phyloP scores from a whole-genome alignment of 2,113 vertebrate genomes.

The Trichomycterus rosablanca region DNA sequence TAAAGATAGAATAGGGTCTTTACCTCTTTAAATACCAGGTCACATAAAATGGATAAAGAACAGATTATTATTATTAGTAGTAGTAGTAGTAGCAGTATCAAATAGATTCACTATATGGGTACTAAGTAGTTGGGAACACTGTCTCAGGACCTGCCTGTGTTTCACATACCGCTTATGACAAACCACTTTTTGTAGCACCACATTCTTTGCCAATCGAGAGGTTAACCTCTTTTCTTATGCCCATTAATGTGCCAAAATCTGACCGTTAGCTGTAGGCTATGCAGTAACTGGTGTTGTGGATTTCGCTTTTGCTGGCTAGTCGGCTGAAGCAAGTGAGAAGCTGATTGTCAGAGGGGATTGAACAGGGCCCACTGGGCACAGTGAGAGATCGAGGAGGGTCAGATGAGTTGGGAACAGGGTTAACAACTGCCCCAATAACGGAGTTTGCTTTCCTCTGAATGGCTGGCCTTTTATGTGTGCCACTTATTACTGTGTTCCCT shows the following conservation, averaged over 20 bases:
- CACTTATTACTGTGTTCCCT: conserved; percentile 59
- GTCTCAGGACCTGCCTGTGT: neutral
- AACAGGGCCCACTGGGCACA: conserved; percentile 50
- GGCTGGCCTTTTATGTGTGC: conserved; percentile 58
- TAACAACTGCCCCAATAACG: conserved; percentile 55
- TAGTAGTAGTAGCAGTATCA: too few species aligned
- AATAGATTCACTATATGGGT: too few species aligned
- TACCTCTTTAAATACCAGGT: too few species aligned
- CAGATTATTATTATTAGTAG: too few species aligned
- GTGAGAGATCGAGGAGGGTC: conserved; percentile 56
- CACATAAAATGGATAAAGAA: too few species aligned
- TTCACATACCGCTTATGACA: neutral
- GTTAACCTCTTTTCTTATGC: conserved; percentile 2
- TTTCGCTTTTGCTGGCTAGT: conserved; percentile 23
- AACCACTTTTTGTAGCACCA: conserved; percentile 9
- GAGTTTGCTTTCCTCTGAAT: conserved; percentile 56
- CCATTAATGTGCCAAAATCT: conserved; percentile 5
- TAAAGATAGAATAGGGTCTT: too few species aligned
- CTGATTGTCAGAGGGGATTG: conserved; percentile 51
- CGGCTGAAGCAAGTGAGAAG: conserved; percentile 51
- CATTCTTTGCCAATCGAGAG: conserved; percentile 11
- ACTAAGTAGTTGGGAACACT: too few species aligned
- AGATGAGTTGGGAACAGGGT: conserved; percentile 35
- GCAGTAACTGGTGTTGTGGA: neutral
- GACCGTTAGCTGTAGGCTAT: neutral